Evolutionary conservation across 2,888 invertebrate species (phyloP).

Genomic region (Argyresthia goedartella): DNA sequence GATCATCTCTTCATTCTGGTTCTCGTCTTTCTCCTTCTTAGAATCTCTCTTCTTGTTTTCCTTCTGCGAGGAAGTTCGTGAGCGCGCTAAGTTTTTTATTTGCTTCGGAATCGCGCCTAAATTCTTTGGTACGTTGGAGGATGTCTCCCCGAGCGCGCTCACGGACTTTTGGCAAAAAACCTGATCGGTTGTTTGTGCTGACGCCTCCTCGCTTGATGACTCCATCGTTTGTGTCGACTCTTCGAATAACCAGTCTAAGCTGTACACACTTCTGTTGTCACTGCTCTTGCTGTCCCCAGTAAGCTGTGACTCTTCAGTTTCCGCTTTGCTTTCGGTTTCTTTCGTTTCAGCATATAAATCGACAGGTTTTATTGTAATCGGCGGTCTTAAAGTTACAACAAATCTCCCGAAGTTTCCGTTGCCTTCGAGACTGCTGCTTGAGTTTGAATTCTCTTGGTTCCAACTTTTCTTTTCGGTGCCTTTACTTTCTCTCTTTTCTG

Average conservation of each 20-base stretch:
- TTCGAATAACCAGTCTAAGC: slow-evolving; percentile 62
- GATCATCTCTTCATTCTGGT: slow-evolving; percentile 50
- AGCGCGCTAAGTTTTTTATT: slow-evolving; percentile 66
- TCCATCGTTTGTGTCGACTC: slow-evolving; percentile 20
- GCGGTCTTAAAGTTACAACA: too few relatives aligned
- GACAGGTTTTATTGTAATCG: slow-evolving; percentile 18
- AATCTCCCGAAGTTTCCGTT: slow-evolving; percentile 23
- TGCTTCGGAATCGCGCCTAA: slow-evolving; percentile 82
- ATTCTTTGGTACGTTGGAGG: slow-evolving; percentile 70
- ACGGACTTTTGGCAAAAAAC: slow-evolving; percentile 38
- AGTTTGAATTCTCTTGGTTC: slow-evolving; percentile 71
- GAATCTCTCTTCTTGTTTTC: slow-evolving; percentile 66
- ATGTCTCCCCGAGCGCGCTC: slow-evolving; percentile 52
- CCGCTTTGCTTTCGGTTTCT: slow-evolving; percentile 28
- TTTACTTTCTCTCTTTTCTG: slow-evolving; percentile 36
- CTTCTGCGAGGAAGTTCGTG: slow-evolving; percentile 70
- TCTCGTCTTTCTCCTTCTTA: slow-evolving; percentile 56
- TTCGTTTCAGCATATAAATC: slow-evolving; percentile 17
- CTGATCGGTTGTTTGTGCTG: slow-evolving; percentile 22
- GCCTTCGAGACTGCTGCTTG: slow-evolving; percentile 71
- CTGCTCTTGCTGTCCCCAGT: slow-evolving; percentile 49
- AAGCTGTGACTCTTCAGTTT: slow-evolving; percentile 45
- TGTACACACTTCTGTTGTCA: slow-evolving; percentile 57
- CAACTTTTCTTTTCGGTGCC: slow-evolving; percentile 47
- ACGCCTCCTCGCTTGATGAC: slow-evolving; percentile 7